Conservation (phyloP, 2,888 invertebrate species). For the Drosophila kuntzei region DNA sequence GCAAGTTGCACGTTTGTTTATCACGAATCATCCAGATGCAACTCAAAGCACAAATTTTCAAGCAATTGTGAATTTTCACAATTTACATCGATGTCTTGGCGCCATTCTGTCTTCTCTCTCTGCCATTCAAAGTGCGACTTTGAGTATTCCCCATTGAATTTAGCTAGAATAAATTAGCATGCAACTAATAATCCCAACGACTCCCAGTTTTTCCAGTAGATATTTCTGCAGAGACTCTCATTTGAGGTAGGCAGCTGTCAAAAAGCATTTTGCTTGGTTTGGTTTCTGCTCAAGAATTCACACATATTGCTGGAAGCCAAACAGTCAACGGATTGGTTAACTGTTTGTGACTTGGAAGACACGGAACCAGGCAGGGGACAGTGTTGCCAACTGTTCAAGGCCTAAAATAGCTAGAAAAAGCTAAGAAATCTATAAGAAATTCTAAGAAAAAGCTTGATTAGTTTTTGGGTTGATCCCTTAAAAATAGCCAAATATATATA, state of each 20-base stretch:
- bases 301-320: conserved; percentile 72
- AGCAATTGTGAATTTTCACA: conserved; percentile 62
- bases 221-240: neutral
- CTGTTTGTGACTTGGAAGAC: conserved; percentile 39
- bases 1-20: conserved; percentile 17
- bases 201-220: conserved; percentile 9
- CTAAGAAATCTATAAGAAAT: too few species aligned
- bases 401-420: too few species aligned
- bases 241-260: conserved; percentile 72
- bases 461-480: too few species aligned
- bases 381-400: too few species aligned
- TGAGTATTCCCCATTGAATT: conserved; percentile 12
- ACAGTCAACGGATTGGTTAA: conserved; percentile 55
- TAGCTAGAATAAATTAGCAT: conserved; percentile 71
- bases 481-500: too few species aligned
- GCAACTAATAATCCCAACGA: conserved; percentile 65
- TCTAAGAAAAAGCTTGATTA: too few species aligned
- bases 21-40: conserved; percentile 28
- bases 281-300: conserved; percentile 56
- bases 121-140: conserved; percentile 6
- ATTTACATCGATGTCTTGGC: conserved; percentile 50
- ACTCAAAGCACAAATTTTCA: conserved; percentile 37
- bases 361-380: too few species aligned
- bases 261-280: conserved; percentile 60
- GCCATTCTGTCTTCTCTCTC: conserved; percentile 50